These are phyloP conservation scores for Rhinoptilus africanus DNA, from an alignment of 2,113 vertebrate genomes.

Conservation along the genomic window DNA sequence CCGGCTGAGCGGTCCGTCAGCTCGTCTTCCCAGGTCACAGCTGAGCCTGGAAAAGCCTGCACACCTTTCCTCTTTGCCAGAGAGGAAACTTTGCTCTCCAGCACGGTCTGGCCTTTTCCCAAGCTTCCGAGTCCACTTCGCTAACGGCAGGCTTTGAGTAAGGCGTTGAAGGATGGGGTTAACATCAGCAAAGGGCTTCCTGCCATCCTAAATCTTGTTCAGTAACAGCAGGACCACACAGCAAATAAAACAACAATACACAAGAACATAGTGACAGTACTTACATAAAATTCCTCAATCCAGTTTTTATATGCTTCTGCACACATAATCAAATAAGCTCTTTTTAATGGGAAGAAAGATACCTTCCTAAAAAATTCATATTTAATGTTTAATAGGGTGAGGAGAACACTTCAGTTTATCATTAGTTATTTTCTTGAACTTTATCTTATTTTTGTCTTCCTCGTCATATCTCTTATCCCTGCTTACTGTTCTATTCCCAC, in stretches of 20 bases:
- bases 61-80: not conserved
- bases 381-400: not conserved
- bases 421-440: not conserved
- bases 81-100: not conserved
- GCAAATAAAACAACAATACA: not conserved
- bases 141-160: not conserved
- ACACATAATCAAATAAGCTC: not conserved
- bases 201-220: not conserved
- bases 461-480: not conserved
- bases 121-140: rapidly evolving
- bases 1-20: rapidly evolving
- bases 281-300: not conserved
- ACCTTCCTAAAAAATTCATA: not conserved
- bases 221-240: not conserved
- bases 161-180: not conserved
- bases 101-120: not conserved
- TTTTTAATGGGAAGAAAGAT: not conserved
- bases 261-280: not conserved
- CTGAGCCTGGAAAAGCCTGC: not conserved
- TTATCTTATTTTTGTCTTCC: not conserved
- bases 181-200: not conserved
- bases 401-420: not conserved
- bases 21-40: not conserved
- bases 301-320: not conserved
- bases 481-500: not conserved